Base-by-base conservation (phyloP, 2,888 invertebrate genomes). In the Nysson spinosus region DNA sequence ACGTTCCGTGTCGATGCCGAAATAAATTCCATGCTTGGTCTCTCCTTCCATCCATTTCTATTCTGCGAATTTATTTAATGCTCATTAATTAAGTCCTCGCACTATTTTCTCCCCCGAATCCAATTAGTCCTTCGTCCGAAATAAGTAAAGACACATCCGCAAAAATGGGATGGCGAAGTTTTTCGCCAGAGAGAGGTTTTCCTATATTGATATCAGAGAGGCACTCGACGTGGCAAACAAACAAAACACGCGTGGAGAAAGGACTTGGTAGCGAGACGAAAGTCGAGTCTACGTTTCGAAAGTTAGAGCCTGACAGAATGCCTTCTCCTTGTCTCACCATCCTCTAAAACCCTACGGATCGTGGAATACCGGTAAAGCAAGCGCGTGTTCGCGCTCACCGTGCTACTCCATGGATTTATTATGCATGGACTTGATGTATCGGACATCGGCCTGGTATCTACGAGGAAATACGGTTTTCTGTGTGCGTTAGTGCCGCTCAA, bases 361-460 rank as follows among this genome's bases (percentile, higher is more conserved):
- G 50, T n/a, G n/a, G n/a, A n/a, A 65, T 62, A 65, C 43, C 19
- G 20, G 7, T 12, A 16, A 46, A 46, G 47, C 35, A 16, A 2
- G 17, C 28, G 58, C 57, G 57, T 44, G 57, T 58, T 51, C 60
- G 50, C 67, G 57, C 44, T 49, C 44, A 37, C 24, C 47, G 49
- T 37, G 34, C 34, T 12, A 46, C 55, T 46, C 54, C 73, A 55
- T 78, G 77, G 78, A 84, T 86, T 85, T 83, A 85, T 85, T 85
- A 85, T 85, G 83, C 85, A 84, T 79, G 82, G 80, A 72, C 79
- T 80, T 82, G 83, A 84, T 81, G 82, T 85, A 85, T 85, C 82
- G 85, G 84, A 84, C 85, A 84, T 82, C 81, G 80, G 79, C 79
- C 35, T 43, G 50, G 43, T 54, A 47, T 58, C 54, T 64, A 60